Base-by-base conservation (phyloP, 2,113 vertebrate genomes). In the Pseudonaja textilis region DNA sequence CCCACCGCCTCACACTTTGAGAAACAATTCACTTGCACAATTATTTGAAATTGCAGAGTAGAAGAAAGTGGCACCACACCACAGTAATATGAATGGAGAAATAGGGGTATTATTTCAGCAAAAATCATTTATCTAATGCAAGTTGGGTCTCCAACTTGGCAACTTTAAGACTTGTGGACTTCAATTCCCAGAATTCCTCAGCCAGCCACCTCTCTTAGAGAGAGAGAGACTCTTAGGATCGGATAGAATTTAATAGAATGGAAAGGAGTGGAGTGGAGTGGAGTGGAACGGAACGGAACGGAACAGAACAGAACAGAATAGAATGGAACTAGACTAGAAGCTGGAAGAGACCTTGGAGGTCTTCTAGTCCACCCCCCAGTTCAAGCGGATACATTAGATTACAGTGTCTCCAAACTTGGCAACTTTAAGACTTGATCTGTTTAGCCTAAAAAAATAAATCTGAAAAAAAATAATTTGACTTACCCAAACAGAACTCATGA, bases 401-500 rank as follows among this genome's bases (percentile, higher is more conserved):
- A 59, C 7, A 7, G 6, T 57, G 56, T 57, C 56, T 57, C 22
- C 56, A 57, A 57, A 57, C 56, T 23, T 57, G 22, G 56, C 22
- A 57, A 23, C 22, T 56, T 56, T 56, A 56, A 56, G 55, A 56
- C 23, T 69, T 69, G 64, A 69, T 69, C 12, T 1, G 14, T 69
- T 69, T 69, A 69, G 64, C 29, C 64, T 69, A 34, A 69, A 18
- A 16, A 69, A 74, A 81, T 81, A 81, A 39, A 81, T 22, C 7
- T 39, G 23, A 55, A 20, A 39, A 81, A 81, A 81, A 42, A 81
- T 18, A 11, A 12, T 61, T 61, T 93, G 93, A 96, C 97, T 97
- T 81, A 97, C 97, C 97, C 96, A 97, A 87, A 93, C 6, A 25
- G 97, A 97, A 61, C 95, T 93, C 97, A 97, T 97, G 92, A 39